These are phyloP conservation scores for Hyphantria cunea DNA, from an alignment of 1,140 invertebrate genomes.

Conservation along the genomic window DNA sequence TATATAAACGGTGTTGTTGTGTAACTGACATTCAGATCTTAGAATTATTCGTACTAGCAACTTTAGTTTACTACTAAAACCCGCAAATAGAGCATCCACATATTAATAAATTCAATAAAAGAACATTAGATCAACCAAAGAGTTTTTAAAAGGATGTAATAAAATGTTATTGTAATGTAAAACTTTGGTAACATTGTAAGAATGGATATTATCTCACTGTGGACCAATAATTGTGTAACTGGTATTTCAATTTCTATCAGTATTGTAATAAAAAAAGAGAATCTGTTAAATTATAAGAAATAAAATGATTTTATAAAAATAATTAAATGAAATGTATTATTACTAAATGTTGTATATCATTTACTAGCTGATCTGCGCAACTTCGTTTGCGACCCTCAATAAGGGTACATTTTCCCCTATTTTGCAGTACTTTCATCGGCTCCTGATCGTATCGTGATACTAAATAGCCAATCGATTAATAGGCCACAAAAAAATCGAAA, in stretches of 20 bases:
- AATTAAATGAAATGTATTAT: neutral
- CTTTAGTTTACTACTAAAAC: neutral
- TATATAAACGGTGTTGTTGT: constrained; percentile 6
- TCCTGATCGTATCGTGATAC: no score
- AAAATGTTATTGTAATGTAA: neutral
- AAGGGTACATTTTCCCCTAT: no score
- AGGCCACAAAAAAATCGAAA: no score
- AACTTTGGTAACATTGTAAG: neutral
- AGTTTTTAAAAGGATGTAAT: neutral
- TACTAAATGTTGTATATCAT: neutral
- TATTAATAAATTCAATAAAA: neutral
- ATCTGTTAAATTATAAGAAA: neutral
- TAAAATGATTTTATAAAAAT: neutral
- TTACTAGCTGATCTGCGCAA: no score
- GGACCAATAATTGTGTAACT: neutral
- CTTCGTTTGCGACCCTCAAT: no score
- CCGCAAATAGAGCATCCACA: neutral
- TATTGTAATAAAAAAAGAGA: neutral
- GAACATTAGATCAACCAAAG: neutral
- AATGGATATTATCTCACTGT: neutral
- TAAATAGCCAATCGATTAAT: no score
- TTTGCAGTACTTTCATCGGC: no score
- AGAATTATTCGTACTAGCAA: no score
- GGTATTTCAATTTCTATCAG: neutral
- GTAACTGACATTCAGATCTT: no score